Conservation (phyloP, 2,888 invertebrate species). For the Ellobium chinense region DNA sequence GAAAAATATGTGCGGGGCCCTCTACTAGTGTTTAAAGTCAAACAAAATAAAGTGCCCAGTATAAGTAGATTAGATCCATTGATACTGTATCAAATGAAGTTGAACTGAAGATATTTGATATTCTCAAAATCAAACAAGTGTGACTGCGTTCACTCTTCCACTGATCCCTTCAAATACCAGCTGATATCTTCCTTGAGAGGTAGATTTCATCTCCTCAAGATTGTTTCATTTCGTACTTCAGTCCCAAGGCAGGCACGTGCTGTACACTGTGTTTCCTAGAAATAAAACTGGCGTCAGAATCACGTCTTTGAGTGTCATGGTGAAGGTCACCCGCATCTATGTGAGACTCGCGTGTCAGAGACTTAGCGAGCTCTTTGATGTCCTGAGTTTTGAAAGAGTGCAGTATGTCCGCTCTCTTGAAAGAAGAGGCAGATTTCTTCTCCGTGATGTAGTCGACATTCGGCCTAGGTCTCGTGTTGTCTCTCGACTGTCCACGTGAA, state of each 20-base stretch:
- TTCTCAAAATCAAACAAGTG: too few relatives aligned
- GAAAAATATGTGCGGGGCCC: too few relatives aligned
- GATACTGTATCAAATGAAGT: too few relatives aligned
- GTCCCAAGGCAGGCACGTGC: conserved; percentile 6
- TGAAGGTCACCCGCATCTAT: background rate
- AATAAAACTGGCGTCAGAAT: background rate
- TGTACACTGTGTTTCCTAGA: background rate
- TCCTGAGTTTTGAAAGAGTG: conserved; percentile 40
- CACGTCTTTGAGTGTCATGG: background rate
- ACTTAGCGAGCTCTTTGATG: conserved; percentile 34
- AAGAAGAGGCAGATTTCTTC: conserved; percentile 1
- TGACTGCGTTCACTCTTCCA: too few relatives aligned
- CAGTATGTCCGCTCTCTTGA: conserved; percentile 17
- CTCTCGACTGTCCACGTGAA: conserved; percentile 34
- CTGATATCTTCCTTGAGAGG: too few relatives aligned
- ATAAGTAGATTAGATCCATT: too few relatives aligned
- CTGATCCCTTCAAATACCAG: too few relatives aligned
- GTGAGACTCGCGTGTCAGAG: conserved; percentile 37
- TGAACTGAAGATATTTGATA: too few relatives aligned
- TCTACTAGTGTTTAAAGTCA: too few relatives aligned
- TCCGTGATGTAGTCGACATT: conserved; percentile 35
- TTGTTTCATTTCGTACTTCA: conserved; percentile 10
- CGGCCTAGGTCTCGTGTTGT: background rate
- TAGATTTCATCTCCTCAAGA: background rate
- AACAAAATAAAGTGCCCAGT: too few relatives aligned